Base-by-base conservation (phyloP, 2,888 invertebrate genomes). In the Matsumyia berberina region DNA sequence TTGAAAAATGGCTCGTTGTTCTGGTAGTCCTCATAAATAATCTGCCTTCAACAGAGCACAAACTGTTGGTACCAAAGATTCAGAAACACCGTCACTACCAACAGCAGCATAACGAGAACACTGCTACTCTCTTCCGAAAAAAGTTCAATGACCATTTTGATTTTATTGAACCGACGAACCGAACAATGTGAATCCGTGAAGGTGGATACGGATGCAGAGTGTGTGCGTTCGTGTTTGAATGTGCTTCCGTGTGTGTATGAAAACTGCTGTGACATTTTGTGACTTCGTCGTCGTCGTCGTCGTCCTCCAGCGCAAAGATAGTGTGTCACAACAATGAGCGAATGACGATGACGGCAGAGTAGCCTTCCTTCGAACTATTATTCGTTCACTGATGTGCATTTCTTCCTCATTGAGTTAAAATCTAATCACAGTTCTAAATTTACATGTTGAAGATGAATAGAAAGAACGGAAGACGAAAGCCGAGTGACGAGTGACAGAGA, bases 131-230 rank as follows among this genome's bases (percentile, higher is more conserved):
- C 69, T 46, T 78, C 49, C 44, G 62, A 73, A 85, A 80, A 79
- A 80, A 80, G 85, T 85, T 85, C 85, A 85, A 80, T 85, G 85
- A 85, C 85, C 85, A 85, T 80, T 85, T 85, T 85, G 74, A 85
- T 85, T 85, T 80, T 85, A 85, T 80, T 85, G 79, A 85, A 85
- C 80, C 85, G 82, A 77, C 70, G 79, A 85, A 85, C 79, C 85
- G 82, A 77, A 85, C 80, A 85, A 80, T 80, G 77, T 85, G 85
- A 85, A 70, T 70, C 69, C 66, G 69, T 80, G 70, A 73, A 78
- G 77, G 66, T 77, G 70, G 60, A 58, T 74, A 81, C 51, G 57
- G 39, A 70, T 66, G 49, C 35, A 46, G 35, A 66, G 62, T 57
- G 72, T 39, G 33, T 66, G 51, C 76, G 12, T 58, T 55, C 51